Evolutionary conservation across 2,797 vertebrate species (phyloP), one percentile per base, ranked within the genome.

Genomic region (Hyperoplus immaculatus): DNA sequence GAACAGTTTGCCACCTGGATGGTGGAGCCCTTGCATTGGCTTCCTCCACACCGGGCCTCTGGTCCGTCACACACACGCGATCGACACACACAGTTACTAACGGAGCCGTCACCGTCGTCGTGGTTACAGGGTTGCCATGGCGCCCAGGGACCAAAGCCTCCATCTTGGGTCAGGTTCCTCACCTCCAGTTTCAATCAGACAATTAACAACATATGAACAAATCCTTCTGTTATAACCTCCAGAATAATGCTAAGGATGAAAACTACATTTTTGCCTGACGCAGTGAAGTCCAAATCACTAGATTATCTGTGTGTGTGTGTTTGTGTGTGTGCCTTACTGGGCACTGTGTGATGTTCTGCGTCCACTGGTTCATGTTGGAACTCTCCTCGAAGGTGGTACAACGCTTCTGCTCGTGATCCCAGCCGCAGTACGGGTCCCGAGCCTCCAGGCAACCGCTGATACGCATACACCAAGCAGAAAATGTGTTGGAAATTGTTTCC

Each of bases 371-470:
- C 97, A 99, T 97, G 92, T 96, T 97, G 85, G 96, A 92, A 81
- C 97, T 98, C 78, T 96, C 96, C 92, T 98, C 96, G 43, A 98
- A 92, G 0, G 96, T 97, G 13, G 96, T 97, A 80, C 98, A 99
- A 53, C 95, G 96, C 87, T 94, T 96, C 94, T 96, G 94, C 67
- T 96, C 95, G 74, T 92, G 79, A 78, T 99, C 98, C 98, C 98
- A 99, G 72, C 98, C 98, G 13, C 98, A 99, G 54, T 99, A 99
- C 3, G 98, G 98, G 89, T 99, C 98, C 82, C 97, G 96, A n/a
- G 97, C 97, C 59, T 96, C 96, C 81, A 97, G 88, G 87, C 98
- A 99, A 21, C 94, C 78, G 60, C 98, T 99, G 21, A 58, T 5
- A 57, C 0, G 47, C 76, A 73, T 1, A 53, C 45, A 29, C 29